Evolutionary conservation across 2,113 vertebrate genomes (phyloP), one percentile per base, ranked within the genome.

Genomic region (Pandion haliaetus): DNA sequence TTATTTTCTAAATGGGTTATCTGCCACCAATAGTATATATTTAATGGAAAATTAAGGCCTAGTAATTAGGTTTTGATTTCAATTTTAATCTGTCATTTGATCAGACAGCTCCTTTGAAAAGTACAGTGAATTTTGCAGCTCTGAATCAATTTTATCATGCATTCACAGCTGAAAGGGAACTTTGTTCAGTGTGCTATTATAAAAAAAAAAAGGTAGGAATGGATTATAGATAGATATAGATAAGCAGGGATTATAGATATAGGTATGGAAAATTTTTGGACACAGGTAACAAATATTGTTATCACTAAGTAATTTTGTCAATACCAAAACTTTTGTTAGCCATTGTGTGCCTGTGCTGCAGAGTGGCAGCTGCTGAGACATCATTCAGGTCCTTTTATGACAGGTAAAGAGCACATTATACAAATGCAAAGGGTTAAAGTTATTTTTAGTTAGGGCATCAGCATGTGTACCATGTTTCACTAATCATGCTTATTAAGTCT

Each of bases 51-150:
- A 92, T 58, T 34, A 87, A 92, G 44, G 34, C 17, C 45, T 38
- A 72, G 25, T 72, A 93, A 93, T 95, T 89, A 93, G 36, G 44
- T 79, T 86, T 94, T 76, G 40, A 91, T 94, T 84, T 96, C 14
- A 74, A 13, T 63, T 93, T 55, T 91, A 72, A 59, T 71, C 69
- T 94, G 47, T 12, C 69, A 47, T 77, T 96, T 82, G 55, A 95
- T 95, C 58, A 94, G 47, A 86, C n/a, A 69, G 84, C 10, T 91
- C 25, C 32, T 80, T 29, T 79, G 61, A 84, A 91, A 70, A 28
- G 10, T 63, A 63, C 13, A 71, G 15, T 67, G 42, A 90, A 52
- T 70, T 94, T 26, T 92, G 18, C 14, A 40, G 67, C 77, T 95
- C 91, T 93, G 79, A 74, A 28, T 87, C 49, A 74, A 21, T 62